These are phyloP conservation scores for Lumbricus terrestris DNA, from an alignment of 2,888 invertebrate species.

Conservation along the genomic window DNA sequence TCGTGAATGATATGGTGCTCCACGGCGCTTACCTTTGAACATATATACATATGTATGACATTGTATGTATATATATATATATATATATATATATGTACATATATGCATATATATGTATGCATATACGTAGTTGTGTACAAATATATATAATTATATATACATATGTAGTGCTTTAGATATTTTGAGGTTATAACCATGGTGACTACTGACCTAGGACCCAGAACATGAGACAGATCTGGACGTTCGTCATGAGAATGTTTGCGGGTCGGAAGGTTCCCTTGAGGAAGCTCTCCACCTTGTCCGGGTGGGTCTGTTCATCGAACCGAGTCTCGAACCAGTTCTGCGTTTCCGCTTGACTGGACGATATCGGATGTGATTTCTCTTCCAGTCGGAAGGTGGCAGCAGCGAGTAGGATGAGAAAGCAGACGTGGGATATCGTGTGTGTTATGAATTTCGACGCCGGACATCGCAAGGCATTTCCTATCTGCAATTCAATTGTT, in stretches of 20 bases:
- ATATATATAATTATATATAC: no score
- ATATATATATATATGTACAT: no score
- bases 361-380: constrained; percentile 37
- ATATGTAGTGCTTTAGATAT: no score
- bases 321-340: constrained; percentile 39
- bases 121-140: no score
- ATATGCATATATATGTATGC: no score
- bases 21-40: no score
- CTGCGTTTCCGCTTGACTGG: constrained; percentile 38
- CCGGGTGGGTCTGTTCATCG: constrained; percentile 45
- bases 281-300: constrained; percentile 35
- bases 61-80: no score
- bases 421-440: constrained; percentile 69
- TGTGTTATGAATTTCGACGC: constrained; percentile 73
- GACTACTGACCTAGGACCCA: constrained; percentile 55
- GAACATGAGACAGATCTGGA: constrained; percentile 59
- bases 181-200: no score
- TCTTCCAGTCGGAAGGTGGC: constrained; percentile 65
- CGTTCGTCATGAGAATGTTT: constrained; percentile 57
- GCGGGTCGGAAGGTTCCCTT: constrained; percentile 47
- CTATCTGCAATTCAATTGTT: constrained; percentile 46
- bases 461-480: constrained; percentile 64
- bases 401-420: constrained; percentile 68
- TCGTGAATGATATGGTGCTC: no score
- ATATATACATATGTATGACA: no score